phyloP scores from a whole-genome alignment of 2,888 invertebrate genomes.

The Drosophila rubida region DNA sequence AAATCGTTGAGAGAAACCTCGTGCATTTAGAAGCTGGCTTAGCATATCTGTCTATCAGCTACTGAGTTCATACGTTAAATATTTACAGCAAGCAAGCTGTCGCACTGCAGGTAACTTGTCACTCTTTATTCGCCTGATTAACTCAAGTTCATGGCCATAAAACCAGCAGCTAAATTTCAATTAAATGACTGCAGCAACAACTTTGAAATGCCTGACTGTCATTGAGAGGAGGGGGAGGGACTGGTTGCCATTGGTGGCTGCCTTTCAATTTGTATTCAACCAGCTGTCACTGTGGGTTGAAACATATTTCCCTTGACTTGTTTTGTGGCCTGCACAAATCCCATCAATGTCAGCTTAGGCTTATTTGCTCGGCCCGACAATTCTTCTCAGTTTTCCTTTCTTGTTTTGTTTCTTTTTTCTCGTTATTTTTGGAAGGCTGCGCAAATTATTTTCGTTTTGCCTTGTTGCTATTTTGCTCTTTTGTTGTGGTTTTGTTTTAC shows the following conservation, averaged over 20 bases:
- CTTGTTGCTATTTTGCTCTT: slow-evolving; percentile 23
- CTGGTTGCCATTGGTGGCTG: slow-evolving; percentile 3
- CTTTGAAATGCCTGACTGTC: slow-evolving; percentile 36
- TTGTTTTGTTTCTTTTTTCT: slow-evolving; percentile 15
- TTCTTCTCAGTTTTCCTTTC: slow-evolving; percentile 15
- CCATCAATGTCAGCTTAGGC: slow-evolving; percentile 69
- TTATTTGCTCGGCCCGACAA: slow-evolving; percentile 30
- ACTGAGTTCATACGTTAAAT: not conserved
- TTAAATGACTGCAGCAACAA: slow-evolving; percentile 31
- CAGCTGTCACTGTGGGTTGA: slow-evolving; percentile 39
- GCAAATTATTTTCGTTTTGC: slow-evolving; percentile 40
- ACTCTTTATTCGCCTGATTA: slow-evolving; percentile 19
- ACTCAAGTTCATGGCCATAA: slow-evolving; percentile 25
- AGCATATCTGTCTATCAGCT: not conserved
- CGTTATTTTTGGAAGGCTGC: slow-evolving; percentile 32
- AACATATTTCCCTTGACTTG: slow-evolving; percentile 30
- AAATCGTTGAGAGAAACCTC: not conserved
- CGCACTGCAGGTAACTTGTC: slow-evolving; percentile 25
- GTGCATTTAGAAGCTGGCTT: not conserved
- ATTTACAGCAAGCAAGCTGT: not conserved
- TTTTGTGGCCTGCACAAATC: slow-evolving; percentile 53
- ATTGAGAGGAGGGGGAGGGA: not conserved
- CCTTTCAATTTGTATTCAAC: slow-evolving; percentile 21
- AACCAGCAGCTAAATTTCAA: slow-evolving; percentile 42
- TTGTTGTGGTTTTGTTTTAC: slow-evolving; percentile 50